A percentile compares a stretch with the other conserved stretches of the same genome.
Conservation (phyloP, 1,140 invertebrate genomes). For the Brachionus calyciflorus region DNA sequence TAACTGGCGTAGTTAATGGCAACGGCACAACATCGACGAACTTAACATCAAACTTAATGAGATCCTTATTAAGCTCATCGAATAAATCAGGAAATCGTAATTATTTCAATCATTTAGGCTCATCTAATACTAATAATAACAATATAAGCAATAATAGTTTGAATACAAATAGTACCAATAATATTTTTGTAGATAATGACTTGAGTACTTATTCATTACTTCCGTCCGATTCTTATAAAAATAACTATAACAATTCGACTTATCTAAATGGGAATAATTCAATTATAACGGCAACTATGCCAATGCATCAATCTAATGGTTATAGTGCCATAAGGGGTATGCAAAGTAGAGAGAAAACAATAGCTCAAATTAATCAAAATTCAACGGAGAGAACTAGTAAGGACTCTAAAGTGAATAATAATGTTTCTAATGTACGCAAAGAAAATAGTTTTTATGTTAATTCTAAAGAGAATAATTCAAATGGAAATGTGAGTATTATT, state of each 20-base stretch:
- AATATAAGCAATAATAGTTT: conserved; percentile 36
- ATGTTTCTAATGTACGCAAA: conserved; percentile 19
- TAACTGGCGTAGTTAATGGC: conserved; percentile 21
- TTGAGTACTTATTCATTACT: conserved; percentile 34
- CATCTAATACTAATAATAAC: conserved; percentile 17
- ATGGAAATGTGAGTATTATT: not conserved
- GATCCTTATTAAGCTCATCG: conserved; percentile 26
- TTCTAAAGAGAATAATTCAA: conserved; percentile 26
- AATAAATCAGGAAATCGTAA: conserved; percentile 40
- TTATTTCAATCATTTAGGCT: conserved; percentile 40
- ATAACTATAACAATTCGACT: conserved; percentile 1
- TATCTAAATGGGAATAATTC: not conserved
- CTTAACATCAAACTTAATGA: conserved; percentile 38
- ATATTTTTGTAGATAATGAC: conserved; percentile 45
- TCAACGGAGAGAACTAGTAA: conserved; percentile 21
- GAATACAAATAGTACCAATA: conserved; percentile 24
- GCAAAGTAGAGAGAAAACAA: conserved; percentile 22
- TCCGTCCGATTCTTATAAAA: conserved; percentile 36
- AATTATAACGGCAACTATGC: conserved; percentile 18
- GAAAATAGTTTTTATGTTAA: conserved; percentile 32
- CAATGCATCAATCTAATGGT: not conserved
- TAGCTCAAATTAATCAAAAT: conserved; percentile 29
- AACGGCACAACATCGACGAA: not conserved
- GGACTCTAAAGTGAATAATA: conserved; percentile 3
- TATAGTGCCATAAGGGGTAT: not conserved